Evolutionary conservation across 2,797 vertebrate species (phyloP).

Genomic region (Leptodactylus fallax): DNA sequence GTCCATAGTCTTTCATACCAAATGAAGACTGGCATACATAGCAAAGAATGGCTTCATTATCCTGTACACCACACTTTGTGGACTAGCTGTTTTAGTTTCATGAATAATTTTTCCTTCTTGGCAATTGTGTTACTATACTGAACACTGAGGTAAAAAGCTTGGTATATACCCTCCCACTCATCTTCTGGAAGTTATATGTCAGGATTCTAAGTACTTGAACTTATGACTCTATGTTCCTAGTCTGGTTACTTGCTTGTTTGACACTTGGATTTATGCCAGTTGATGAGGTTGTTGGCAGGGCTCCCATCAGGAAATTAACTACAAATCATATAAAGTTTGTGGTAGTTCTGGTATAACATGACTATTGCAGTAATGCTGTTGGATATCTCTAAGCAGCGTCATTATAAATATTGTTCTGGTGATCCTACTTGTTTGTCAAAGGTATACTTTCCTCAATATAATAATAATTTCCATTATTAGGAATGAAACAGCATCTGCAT

Average conservation of each 20-base stretch:
- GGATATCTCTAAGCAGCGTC: too few relatives aligned
- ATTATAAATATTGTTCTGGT: too few relatives aligned
- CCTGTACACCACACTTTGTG: too few relatives aligned
- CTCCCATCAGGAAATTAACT: constrained; percentile 2
- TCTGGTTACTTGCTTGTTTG: constrained; percentile 21
- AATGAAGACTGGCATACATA: too few relatives aligned
- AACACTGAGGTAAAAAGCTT: constrained; percentile 25
- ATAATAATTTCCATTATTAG: too few relatives aligned
- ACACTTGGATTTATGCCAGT: not conserved
- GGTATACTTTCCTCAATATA: too few relatives aligned
- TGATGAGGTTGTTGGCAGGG: not conserved
- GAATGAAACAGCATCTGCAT: too few relatives aligned
- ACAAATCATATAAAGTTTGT: not conserved
- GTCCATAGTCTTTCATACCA: too few relatives aligned
- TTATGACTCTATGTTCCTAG: constrained; percentile 19
- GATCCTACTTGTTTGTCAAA: too few relatives aligned
- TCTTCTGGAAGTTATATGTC: constrained; percentile 36
- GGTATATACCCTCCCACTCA: not conserved
- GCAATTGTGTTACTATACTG: not conserved
- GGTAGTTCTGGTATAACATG: too few relatives aligned
- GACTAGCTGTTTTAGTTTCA: not conserved
- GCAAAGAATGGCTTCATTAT: too few relatives aligned
- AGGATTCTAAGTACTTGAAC: constrained; percentile 8
- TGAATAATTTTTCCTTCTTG: not conserved
- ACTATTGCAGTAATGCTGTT: too few relatives aligned